Evolutionary conservation across 2,113 vertebrate genomes (phyloP), one percentile per base, ranked within the genome.

Genomic region (Genyomyrus donnyi): DNA sequence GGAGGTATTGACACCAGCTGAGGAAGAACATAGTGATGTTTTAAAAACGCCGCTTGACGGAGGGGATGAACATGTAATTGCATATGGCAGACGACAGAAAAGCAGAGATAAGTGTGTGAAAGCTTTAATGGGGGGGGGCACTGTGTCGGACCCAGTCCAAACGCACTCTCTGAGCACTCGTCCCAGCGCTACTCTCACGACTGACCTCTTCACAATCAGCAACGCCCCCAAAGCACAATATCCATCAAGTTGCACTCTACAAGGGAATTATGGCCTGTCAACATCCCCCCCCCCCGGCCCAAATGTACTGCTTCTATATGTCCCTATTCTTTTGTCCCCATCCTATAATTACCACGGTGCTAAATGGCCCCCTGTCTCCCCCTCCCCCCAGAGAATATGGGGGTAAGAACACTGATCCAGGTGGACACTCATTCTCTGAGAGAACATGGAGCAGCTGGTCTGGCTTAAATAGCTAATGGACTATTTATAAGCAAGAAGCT

Each of bases 341-440:
- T 39, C 93, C 87, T 88, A 35, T 31, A n/a, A 93, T 94, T 94
- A 94, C 91, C 91, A 93, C 92, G 92, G 15, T 50, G 85, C 93
- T 95, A 95, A 96, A 96, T 94, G 92, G 92, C 89, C 90, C 91
- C 93, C 91, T 94, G 94, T 94, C 93, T 90, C 90, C 46, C 90
- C 90, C 27, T 27, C 90, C 93, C 94, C 89, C 90, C 93, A 93
- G 95, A 92, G 87, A 92, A 92, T 91, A 52, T 17, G 46, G 42
- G 42, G 58, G 4, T 31, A 35, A 62, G 46, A 52, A 62, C 39
- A 17, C 89, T 46, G n/a, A 5, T 45, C 27, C n/a, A 42, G 19
- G 39, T 70, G 56, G 31, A 48, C 53, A 49, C 19, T 48, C 17
- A 70, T 48, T 48, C 42, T 88, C 58, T 27, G 45, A 58, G 39